Evolutionary conservation across 2,797 vertebrate genomes (phyloP), one percentile per base, ranked within the genome.

Genomic region (Betta splendens): DNA sequence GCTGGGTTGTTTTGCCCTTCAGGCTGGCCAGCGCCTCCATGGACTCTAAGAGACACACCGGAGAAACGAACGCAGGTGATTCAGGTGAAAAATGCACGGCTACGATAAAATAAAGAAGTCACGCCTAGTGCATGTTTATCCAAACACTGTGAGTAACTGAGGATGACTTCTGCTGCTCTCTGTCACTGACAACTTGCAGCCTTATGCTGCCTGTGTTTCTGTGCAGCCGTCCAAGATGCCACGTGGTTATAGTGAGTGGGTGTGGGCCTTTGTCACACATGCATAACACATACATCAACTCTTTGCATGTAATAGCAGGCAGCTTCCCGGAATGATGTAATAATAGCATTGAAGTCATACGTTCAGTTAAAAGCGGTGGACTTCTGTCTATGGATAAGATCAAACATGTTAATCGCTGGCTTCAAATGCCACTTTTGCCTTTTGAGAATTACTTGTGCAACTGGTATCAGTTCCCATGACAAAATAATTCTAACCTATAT

Each of bases 21-120:
- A 89, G 87, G 79, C 95, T 95, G 55, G 94, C 93, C 77, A 98
- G 87, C 63, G 96, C 93, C 91, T 98, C 98, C 89, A 96, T 89
- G 67, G 94, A 92, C 90, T 99, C 98, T 99, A 70, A 45, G 86
- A 65, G 52, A 57, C 67, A 81, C 7, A 79, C 31, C 51, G 74
- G 33, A 78, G 54, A 59, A 22, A 77, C 56, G 72, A 48, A 45
- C 28, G 59, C n/a, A 82, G 63, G 70, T 9, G 37, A 69, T 11
- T n/a, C 40, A 12, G 15, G 4, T 44, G 35, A 47, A 39, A 63
- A 54, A 51, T 12, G 9, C 33, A 51, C 57, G 13, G 46, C 46
- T 59, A 47, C 9, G 16, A 48, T 51, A 15, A 52, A 25, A 47
- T 21, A 72, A 74, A 68, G 25, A 68, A 18, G 38, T 32, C 11